Evolutionary conservation across 2,888 invertebrate species (phyloP).

Genomic region (Aphodius sticticus): DNA sequence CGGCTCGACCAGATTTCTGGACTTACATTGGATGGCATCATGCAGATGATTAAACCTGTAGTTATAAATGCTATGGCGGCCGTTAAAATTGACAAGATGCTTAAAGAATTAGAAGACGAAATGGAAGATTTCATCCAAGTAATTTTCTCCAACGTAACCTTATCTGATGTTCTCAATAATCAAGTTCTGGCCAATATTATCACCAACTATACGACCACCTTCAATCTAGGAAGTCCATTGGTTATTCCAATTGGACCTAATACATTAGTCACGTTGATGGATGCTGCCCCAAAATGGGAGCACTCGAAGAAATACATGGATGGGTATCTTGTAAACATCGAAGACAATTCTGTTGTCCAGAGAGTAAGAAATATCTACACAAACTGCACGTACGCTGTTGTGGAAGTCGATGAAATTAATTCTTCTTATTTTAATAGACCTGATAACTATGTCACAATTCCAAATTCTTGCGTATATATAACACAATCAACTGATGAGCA

Average conservation of each 20-base stretch:
- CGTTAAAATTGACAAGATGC: not conserved
- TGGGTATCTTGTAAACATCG: conserved; percentile 21
- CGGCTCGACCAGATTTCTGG: not conserved
- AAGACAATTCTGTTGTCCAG: not conserved
- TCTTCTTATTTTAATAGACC: conserved; percentile 8
- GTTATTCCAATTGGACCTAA: conserved; percentile 31
- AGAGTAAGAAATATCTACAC: not conserved
- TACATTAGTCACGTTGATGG: conserved; percentile 33
- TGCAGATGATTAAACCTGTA: conserved; percentile 26
- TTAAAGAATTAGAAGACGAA: conserved; percentile 11
- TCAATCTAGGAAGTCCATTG: conserved; percentile 36
- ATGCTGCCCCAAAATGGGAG: not conserved
- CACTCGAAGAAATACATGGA: conserved; percentile 6
- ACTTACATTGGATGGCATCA: conserved; percentile 30
- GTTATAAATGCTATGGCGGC: conserved; percentile 6
- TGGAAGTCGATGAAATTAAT: conserved; percentile 11
- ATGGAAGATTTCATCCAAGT: not conserved
- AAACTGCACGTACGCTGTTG: conserved; percentile 22
- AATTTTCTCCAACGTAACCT: conserved; percentile 27
- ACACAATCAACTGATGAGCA: conserved; percentile 24
- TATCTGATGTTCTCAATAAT: conserved; percentile 29
- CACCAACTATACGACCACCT: conserved; percentile 26
- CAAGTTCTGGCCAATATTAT: conserved; percentile 32
- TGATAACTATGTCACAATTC: conserved; percentile 8
- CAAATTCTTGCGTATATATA: conserved; percentile 33